Conservation (phyloP, 2,797 vertebrate species). For the Nannoperca australis region DNA sequence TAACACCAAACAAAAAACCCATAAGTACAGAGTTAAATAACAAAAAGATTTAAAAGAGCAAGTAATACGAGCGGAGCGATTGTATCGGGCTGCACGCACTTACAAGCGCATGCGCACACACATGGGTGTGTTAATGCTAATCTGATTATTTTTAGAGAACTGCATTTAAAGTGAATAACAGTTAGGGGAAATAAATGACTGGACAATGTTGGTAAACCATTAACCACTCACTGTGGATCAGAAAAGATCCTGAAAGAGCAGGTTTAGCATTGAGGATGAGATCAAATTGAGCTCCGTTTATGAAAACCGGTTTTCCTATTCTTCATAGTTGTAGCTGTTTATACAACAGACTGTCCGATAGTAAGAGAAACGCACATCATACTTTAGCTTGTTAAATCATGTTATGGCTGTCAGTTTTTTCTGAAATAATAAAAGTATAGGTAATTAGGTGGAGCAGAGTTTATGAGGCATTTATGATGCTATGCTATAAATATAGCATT, state of each 20-base stretch:
- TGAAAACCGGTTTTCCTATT: not conserved
- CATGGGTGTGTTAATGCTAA: slow-evolving; percentile 8
- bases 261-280: not conserved
- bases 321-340: not conserved
- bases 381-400: slow-evolving; percentile 22
- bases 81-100: too few species aligned
- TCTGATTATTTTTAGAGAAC: not conserved
- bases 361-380: not conserved
- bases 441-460: not conserved
- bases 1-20: too few species aligned
- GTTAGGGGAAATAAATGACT: not conserved
- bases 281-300: not conserved
- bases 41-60: too few species aligned
- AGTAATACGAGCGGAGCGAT: too few species aligned
- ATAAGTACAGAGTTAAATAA: too few species aligned
- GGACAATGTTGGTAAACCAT: slow-evolving; percentile 10
- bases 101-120: too few species aligned
- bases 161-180: slow-evolving; percentile 4
- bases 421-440: slow-evolving; percentile 8
- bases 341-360: not conserved
- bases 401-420: not conserved
- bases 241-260: not conserved
- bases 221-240: not conserved
- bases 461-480: not conserved
- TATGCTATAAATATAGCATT: not conserved